Evolutionary conservation across 2,797 vertebrate species (phyloP), one percentile per base, ranked within the genome.

Genomic region (Leptodactylus fallax): DNA sequence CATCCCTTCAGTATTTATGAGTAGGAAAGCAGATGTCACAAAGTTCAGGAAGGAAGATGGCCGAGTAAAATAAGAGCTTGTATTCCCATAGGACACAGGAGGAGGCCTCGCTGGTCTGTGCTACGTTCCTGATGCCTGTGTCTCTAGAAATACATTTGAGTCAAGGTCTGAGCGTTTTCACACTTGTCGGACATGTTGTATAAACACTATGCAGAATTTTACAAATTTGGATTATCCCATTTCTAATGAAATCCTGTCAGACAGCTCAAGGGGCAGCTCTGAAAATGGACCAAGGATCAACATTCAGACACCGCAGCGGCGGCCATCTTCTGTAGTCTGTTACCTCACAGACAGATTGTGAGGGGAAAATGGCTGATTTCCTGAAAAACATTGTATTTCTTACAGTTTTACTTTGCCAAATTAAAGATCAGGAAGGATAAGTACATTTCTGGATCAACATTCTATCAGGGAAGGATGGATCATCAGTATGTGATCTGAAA

Each of bases 1-100:
- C 25, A 71, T 83, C 49, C 11, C 4, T 2, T n/a, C 25, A 23
- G n/a, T 55, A 45, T 83, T 67, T 82, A 21, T 55, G 53, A 55
- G 45, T 53, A 71, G 49, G 51, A 84, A 56, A 84, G 76, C 87
- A 84, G 87, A 88, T 88, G 87, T 79, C 58, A 87, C 51, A 49
- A 83, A 69, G 47, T 36, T 69, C 61, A 67, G 72, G 67, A 83
- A 79, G 87, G 72, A 78, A 87, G 82, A 69, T 17, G 11, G 27
- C 13, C 19, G 56, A 36, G 21, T 21, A 36, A 55, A 49, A 53
- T 23, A 53, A 81, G 67, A 71, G 25, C 36, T 36, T 14, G 61
- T 71, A 63, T 80, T 55, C 76, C 53, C 67, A 13, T 47, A 80
- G 74, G 36, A 67, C 23, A 25, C 47, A 61, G n/a, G 74, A 69